Base-by-base conservation (phyloP, 2,888 invertebrate genomes). In the Phlogophora meticulosa region DNA sequence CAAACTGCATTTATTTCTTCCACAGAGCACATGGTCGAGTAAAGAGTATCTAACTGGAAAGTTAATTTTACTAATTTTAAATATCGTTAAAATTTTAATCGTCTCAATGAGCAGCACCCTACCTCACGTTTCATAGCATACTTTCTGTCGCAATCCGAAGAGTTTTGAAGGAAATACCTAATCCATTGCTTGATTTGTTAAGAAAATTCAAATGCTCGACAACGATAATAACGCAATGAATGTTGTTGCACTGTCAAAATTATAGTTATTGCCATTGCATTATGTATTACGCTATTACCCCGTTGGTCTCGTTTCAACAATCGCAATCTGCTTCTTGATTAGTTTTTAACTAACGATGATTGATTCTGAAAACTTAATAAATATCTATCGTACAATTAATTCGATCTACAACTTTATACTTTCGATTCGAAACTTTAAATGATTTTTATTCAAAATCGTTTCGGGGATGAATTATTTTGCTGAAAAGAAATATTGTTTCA, bases 11-110 rank as follows among this genome's bases (percentile, higher is more conserved):
- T 64, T 51, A 58, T 76, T 81, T 75, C 69, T 78, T 86, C 63
- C 65, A 68, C 88, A 95, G 95, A 95, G 70, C 95, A 95, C 86
- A 95, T 95, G 94, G 95, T 95, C 80, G 95, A 95, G 86, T 95
- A 88, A 91, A 85, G 15, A n/a, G 76, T 76, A 28, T 28, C 5
- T 4, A 24, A 80, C 68, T 51, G 67, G 55, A 61, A 72, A 66
- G 28, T 9, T 40, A 61, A 51, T 78, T 56, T 78, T 36, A 48
- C 49, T 57, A 62, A 63, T 55, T 74, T 76, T 49, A 52, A 70
- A 69, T 69, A 59, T 62, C n/a, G 13, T 74, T 57, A 34, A 49
- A 38, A 55, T 61, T 51, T 11, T 51, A 58, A 56, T 67, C 45
- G 53, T 22, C 49, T 52, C 53, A 34, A 36, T 58, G 49, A 58